A percentile compares a stretch with the other conserved stretches of the same genome.
phyloP scores from a whole-genome alignment of 2,888 invertebrate species.

The Campoplex capitator region DNA sequence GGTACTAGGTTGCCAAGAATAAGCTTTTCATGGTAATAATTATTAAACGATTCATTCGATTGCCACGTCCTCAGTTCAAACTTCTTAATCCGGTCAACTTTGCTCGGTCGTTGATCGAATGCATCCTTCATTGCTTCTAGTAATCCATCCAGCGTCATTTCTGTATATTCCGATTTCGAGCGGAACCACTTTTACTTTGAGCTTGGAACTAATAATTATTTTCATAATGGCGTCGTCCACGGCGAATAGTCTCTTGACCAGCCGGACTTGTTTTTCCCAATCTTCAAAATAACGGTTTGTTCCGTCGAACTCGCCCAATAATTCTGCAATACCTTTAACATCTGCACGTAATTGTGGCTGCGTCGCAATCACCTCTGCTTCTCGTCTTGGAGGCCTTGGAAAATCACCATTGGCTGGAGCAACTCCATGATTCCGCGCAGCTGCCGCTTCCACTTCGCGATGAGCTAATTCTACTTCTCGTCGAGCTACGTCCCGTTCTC shows the following conservation, averaged over 20 bases:
- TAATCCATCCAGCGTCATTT: constrained; percentile 47
- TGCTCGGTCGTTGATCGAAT: constrained; percentile 65
- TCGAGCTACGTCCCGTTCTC: constrained; percentile 12
- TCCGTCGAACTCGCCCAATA: constrained; percentile 58
- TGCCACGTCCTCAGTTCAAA: constrained; percentile 69
- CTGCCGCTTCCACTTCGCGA: constrained; percentile 26
- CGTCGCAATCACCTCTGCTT: not conserved
- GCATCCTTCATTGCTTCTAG: constrained; percentile 62
- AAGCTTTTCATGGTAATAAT: constrained; percentile 64
- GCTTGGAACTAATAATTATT: constrained; percentile 63
- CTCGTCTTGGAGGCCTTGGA: not conserved
- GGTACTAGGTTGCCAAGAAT: constrained; percentile 63
- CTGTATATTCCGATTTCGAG: constrained; percentile 64
- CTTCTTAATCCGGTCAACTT: constrained; percentile 52
- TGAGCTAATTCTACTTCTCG: constrained; percentile 45
- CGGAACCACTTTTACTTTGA: constrained; percentile 70
- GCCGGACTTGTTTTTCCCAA: constrained; percentile 58
- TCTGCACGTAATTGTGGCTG: constrained; percentile 43
- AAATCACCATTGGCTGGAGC: not conserved
- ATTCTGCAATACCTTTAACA: constrained; percentile 57
- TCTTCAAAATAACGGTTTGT: constrained; percentile 55
- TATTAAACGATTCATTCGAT: constrained; percentile 59
- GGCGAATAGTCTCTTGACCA: constrained; percentile 41
- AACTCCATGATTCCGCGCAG: not conserved
- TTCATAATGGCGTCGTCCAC: constrained; percentile 56